These are phyloP conservation scores for Galbula dea DNA, from an alignment of 2,113 vertebrate genomes.

Conservation along the genomic window DNA sequence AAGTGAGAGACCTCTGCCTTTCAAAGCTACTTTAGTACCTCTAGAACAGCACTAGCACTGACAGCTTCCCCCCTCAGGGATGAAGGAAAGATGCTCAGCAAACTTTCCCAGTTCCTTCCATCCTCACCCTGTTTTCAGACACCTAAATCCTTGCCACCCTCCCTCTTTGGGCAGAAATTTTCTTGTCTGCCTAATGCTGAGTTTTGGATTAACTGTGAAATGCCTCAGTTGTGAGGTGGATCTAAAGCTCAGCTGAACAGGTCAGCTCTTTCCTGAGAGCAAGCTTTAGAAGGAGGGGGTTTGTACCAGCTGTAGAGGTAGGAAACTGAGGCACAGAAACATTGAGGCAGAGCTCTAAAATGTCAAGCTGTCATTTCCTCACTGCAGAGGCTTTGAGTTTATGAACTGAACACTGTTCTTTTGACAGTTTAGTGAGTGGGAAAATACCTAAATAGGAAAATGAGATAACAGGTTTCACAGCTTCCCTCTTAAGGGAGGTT, in stretches of 20 bases:
- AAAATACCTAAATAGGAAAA: conserved; percentile 38
- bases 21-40: neutral
- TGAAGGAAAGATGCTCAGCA: neutral
- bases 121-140: neutral
- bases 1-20: neutral
- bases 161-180: neutral
- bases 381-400: neutral
- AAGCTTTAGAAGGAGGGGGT: rapidly evolving
- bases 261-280: neutral
- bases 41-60: neutral
- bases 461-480: conserved; percentile 38
- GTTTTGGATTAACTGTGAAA: neutral
- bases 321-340: conserved; percentile 23
- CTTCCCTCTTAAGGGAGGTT: neutral
- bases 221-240: neutral
- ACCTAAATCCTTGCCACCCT: neutral
- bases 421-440: conserved; percentile 44
- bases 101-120: neutral
- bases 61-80: neutral
- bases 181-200: neutral
- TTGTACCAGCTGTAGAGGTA: neutral
- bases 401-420: conserved; percentile 26
- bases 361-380: neutral
- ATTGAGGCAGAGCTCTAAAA: neutral
- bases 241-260: neutral